A percentile compares a stretch with the other conserved stretches of the same genome.
Conservation (phyloP, 1,140 invertebrate genomes). For the Leptopilina boulardi region DNA sequence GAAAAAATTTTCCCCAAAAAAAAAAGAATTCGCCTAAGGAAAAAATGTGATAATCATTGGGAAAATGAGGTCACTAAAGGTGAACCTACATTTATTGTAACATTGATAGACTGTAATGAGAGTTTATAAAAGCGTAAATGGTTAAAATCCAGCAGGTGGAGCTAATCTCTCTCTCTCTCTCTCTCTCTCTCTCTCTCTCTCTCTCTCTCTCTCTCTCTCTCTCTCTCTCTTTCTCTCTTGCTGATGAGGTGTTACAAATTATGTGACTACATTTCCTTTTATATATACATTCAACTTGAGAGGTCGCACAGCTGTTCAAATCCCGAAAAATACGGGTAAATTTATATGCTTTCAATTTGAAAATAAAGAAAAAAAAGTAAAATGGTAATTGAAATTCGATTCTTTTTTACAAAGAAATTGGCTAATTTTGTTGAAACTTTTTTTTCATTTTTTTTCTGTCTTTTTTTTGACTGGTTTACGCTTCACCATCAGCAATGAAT, state of each 20-base stretch:
- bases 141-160: slow-evolving; percentile 5
- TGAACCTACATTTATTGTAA: neutral
- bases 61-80: slow-evolving; percentile 3
- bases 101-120: neutral
- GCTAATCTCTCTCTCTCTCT: slow-evolving; percentile 19
- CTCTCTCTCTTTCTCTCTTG: too few relatives aligned
- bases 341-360: neutral
- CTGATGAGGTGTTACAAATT: slow-evolving; percentile 9
- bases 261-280: slow-evolving; percentile 1
- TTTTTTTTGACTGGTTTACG: neutral
- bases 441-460: too few relatives aligned
- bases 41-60: neutral
- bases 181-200: too few relatives aligned
- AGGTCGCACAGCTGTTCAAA: neutral
- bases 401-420: neutral
- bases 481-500: slow-evolving; percentile 28
- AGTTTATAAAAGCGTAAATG: neutral
- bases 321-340: neutral
- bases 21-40: neutral
- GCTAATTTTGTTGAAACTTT: too few relatives aligned
- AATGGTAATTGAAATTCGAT: neutral
- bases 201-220: too few relatives aligned
- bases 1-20: neutral
- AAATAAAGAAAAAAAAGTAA: neutral
- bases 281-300: neutral